A percentile compares a stretch with the other conserved stretches of the same genome.
phyloP scores from a whole-genome alignment of 2,888 invertebrate genomes.

The Chloroclystis v-ata region DNA sequence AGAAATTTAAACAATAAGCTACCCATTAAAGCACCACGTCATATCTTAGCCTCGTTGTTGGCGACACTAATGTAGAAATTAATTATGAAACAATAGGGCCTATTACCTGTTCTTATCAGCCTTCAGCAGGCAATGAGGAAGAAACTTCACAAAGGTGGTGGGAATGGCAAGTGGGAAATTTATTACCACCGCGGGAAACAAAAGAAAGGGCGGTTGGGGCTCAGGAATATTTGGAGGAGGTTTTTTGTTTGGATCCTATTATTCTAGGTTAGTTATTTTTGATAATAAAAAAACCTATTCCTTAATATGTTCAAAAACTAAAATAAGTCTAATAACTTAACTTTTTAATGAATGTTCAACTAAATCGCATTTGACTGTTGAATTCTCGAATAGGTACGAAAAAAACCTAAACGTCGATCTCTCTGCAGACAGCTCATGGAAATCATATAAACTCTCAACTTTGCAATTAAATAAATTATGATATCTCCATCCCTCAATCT shows the following conservation, averaged over 20 bases:
- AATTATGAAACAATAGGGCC: slow-evolving; percentile 64
- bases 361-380: too few species aligned
- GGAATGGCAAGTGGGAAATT: slow-evolving; percentile 48
- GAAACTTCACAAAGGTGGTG: slow-evolving; percentile 44
- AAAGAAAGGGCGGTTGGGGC: slow-evolving; percentile 28
- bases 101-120: slow-evolving; percentile 53
- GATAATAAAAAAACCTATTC: too few species aligned
- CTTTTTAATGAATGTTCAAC: too few species aligned
- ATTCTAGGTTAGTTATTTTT: too few species aligned
- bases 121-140: slow-evolving; percentile 36
- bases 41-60: slow-evolving; percentile 39
- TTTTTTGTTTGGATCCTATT: slow-evolving; percentile 2
- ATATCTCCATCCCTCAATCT: too few species aligned
- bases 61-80: slow-evolving; percentile 64
- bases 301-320: too few species aligned
- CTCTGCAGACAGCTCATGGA: too few species aligned
- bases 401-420: too few species aligned
- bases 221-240: slow-evolving; percentile 7
- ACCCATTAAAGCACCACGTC: slow-evolving; percentile 33
- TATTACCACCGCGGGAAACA: slow-evolving; percentile 48
- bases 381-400: too few species aligned
- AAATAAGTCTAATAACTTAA: too few species aligned
- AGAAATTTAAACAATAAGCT: slow-evolving; percentile 31
- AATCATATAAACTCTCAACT: too few species aligned
- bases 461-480: too few species aligned